A percentile compares a stretch with the other conserved stretches of the same genome.
phyloP scores from a whole-genome alignment of 37 sponge, comb jelly and placozoan species.

The Bolinopsis microptera region DNA sequence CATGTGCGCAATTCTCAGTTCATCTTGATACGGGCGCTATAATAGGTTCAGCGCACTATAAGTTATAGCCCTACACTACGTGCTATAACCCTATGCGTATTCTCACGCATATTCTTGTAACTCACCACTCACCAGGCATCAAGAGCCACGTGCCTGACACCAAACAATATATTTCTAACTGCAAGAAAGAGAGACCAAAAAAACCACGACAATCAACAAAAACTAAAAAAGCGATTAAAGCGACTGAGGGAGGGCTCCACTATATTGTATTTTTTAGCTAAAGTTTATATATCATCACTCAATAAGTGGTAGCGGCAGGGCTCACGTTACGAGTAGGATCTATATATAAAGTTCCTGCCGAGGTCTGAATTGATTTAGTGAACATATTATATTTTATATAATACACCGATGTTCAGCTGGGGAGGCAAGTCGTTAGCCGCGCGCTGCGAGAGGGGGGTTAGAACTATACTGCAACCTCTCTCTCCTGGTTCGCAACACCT shows the following conservation, averaged over 20 bases:
- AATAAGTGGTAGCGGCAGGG: no score
- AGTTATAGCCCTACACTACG: no score
- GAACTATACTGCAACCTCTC: neutral
- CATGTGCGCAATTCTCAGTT: no score
- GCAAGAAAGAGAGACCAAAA: no score
- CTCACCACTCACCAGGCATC: neutral
- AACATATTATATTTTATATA: neutral
- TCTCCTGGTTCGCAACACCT: neutral
- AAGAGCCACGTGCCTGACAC: neutral
- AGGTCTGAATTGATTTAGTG: neutral
- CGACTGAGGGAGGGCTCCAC: neutral
- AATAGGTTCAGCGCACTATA: no score
- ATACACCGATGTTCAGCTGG: neutral
- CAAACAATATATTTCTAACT: no score
- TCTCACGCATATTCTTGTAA: no score
- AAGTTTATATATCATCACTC: neutral
- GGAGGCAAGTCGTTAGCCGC: neutral
- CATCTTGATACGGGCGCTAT: no score
- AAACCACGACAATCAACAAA: neutral
- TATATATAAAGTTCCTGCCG: neutral
- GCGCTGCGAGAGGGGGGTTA: neutral
- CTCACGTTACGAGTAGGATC: neutral
- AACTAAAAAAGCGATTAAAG: neutral
- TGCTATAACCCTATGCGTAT: no score
- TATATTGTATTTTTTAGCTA: neutral